These are phyloP conservation scores for Blastobasis lacticolella DNA, from an alignment of 2,888 invertebrate species.

Conservation along the genomic window DNA sequence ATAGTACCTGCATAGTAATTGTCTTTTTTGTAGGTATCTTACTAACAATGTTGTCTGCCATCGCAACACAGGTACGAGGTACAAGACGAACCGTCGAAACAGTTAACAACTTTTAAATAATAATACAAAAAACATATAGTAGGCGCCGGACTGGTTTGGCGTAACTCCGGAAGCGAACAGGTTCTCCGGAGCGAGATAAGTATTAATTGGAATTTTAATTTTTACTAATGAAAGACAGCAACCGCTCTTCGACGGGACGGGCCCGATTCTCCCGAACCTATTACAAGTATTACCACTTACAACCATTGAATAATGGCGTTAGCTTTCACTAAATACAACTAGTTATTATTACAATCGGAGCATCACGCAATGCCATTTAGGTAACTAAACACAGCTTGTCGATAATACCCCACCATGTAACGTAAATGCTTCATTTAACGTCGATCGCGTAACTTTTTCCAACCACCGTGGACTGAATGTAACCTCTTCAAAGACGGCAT, in stretches of 20 bases:
- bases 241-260: constrained; percentile 22
- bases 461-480: background rate
- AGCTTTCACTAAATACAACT: constrained; percentile 58
- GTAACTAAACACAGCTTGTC: constrained; percentile 40
- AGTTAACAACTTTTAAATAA: background rate
- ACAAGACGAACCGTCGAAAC: too few relatives aligned
- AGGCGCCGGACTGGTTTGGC: constrained; percentile 45
- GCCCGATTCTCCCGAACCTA: constrained; percentile 38
- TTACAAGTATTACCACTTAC: constrained; percentile 44
- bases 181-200: constrained; percentile 49
- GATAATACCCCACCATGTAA: constrained; percentile 33
- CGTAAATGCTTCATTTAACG: constrained; percentile 13
- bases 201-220: constrained; percentile 63
- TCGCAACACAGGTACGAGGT: too few relatives aligned
- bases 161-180: constrained; percentile 70
- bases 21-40: too few relatives aligned
- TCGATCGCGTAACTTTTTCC: constrained; percentile 4
- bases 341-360: constrained; percentile 43
- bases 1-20: too few relatives aligned
- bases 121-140: constrained; percentile 39
- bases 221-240: constrained; percentile 50
- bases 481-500: constrained; percentile 2
- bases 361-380: constrained; percentile 59
- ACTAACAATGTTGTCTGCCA: too few relatives aligned
- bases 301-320: constrained; percentile 48